Evolutionary conservation across 2,113 vertebrate genomes (phyloP).

Genomic region (Cygnus buccinator): DNA sequence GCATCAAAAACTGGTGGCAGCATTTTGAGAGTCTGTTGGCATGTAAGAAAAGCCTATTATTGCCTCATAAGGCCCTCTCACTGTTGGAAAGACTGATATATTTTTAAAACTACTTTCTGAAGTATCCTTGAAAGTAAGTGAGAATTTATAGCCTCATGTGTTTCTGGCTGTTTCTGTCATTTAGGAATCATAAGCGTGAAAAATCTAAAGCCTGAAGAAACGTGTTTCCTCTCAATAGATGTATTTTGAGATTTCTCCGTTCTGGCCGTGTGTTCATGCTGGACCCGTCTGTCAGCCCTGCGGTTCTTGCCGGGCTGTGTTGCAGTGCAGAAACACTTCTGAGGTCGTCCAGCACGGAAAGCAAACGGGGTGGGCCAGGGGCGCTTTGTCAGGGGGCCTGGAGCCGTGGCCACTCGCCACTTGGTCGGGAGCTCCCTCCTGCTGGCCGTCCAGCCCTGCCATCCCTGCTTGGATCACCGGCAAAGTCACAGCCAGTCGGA

Average conservation of each 20-base stretch:
- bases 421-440: not conserved
- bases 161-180: not conserved
- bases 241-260: not conserved
- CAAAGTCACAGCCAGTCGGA: not conserved
- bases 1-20: accelerated
- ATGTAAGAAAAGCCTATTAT: not conserved
- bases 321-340: not conserved
- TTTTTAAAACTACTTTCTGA: not conserved
- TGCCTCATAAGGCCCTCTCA: not conserved
- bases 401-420: not conserved
- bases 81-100: not conserved
- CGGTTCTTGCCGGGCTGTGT: not conserved
- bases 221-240: not conserved
- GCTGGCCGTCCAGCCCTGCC: not conserved
- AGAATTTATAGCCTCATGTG: not conserved
- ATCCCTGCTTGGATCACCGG: not conserved
- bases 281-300: not conserved
- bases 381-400: not conserved
- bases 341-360: not conserved
- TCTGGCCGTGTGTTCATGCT: not conserved
- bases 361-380: not conserved
- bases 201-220: not conserved
- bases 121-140: not conserved
- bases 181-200: not conserved
- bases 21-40: not conserved